Conservation (phyloP, 2,113 vertebrate genomes). For the Bos javanicus region DNA sequence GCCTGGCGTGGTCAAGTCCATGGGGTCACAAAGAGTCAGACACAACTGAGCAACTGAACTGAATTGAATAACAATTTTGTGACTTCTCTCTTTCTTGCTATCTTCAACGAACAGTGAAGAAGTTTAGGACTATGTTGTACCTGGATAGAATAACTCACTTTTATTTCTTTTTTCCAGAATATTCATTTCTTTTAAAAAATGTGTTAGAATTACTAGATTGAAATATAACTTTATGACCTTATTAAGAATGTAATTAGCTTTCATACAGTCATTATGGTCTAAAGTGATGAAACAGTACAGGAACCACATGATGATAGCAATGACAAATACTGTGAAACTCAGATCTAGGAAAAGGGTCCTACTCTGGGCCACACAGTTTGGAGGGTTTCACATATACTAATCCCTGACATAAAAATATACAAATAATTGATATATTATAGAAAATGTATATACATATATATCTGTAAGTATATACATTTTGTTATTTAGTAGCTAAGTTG, state of each 20-base stretch:
- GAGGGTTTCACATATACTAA: not conserved
- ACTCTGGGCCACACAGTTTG: not conserved
- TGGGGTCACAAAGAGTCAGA: not conserved
- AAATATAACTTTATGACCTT: not conserved
- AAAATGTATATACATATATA: not conserved
- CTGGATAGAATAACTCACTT: not conserved
- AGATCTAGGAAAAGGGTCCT: not conserved
- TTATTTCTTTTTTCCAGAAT: not conserved
- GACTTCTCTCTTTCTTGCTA: too few relatives aligned
- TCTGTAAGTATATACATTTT: not conserved
- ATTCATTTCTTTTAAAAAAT: not conserved
- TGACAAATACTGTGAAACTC: not conserved
- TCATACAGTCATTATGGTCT: not conserved
- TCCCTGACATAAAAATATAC: not conserved
- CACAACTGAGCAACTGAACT: not conserved
- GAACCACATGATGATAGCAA: not conserved
- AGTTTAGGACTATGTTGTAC: too few relatives aligned
- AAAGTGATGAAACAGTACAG: not conserved
- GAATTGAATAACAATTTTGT: too few relatives aligned
- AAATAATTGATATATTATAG: not conserved
- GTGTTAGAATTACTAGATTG: not conserved
- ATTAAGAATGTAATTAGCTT: not conserved
- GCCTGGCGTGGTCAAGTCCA: rapidly evolving
- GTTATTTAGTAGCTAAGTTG: not conserved
- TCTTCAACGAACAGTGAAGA: not conserved